Percentiles rank a stretch among this genome's conserved stretches.
These are phyloP conservation scores for Enteromius anoplus DNA, from an alignment of 2,797 vertebrate genomes.

Conservation along the genomic window DNA sequence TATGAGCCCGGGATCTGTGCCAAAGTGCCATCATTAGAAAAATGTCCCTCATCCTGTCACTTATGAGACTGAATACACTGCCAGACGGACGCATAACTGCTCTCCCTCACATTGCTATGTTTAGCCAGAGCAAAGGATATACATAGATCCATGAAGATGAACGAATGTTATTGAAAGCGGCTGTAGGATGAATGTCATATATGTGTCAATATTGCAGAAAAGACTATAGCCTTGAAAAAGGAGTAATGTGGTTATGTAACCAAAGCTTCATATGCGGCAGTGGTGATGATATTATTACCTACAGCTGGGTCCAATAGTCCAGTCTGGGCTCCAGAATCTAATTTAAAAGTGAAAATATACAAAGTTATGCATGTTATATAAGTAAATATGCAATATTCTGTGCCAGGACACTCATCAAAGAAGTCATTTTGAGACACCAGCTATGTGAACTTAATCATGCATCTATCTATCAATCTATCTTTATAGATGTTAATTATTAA, in stretches of 20 bases:
- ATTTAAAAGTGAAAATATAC: constrained; percentile 13
- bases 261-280: background rate
- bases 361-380: background rate
- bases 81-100: constrained; percentile 61
- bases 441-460: background rate
- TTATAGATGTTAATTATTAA: background rate
- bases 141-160: constrained; percentile 8
- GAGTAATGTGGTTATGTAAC: background rate
- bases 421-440: background rate
- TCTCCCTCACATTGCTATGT: constrained; percentile 14
- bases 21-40: constrained; percentile 69
- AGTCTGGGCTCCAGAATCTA: background rate
- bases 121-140: constrained; percentile 4
- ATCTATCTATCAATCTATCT: background rate
- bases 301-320: background rate
- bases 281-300: background rate
- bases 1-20: constrained; percentile 43
- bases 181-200: background rate
- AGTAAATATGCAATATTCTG: background rate
- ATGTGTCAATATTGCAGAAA: background rate
- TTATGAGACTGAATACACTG: constrained; percentile 58
- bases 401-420: background rate
- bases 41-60: constrained; percentile 65
- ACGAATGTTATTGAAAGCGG: background rate
- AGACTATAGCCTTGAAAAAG: constrained; percentile 16